Evolutionary conservation across 2,797 vertebrate species (phyloP).

Genomic region (Karalla daura): DNA sequence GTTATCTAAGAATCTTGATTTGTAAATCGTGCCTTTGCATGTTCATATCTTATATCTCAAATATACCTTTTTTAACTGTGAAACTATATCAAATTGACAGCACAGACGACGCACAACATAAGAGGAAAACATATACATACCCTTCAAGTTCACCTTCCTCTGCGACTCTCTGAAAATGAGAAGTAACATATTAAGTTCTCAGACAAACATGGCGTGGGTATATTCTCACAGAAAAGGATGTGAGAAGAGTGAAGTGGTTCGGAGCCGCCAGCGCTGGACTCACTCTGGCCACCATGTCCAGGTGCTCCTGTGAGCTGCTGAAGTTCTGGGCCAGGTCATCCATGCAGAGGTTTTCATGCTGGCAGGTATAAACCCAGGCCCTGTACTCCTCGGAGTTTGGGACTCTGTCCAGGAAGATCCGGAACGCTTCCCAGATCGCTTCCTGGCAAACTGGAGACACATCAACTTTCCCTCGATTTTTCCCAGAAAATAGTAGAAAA

Average conservation of each 20-base stretch:
- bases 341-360: constrained; percentile 91
- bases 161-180: constrained; percentile 74
- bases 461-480: not conserved
- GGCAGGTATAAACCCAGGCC: constrained; percentile 91
- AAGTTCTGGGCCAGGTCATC: constrained; percentile 94
- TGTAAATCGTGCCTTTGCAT: not conserved
- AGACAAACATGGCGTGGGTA: not conserved
- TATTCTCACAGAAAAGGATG: not conserved
- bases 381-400: constrained; percentile 92
- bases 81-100: not conserved
- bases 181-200: not conserved
- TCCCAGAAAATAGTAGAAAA: not conserved
- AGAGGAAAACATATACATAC: constrained; percentile 60
- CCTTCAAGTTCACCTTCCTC: constrained; percentile 68
- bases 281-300: constrained; percentile 90
- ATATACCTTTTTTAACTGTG: not conserved
- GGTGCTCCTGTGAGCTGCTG: constrained; percentile 92
- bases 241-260: not conserved
- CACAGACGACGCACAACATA: not conserved
- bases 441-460: constrained; percentile 92
- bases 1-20: not conserved
- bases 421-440: constrained; percentile 95
- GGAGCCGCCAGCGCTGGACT: constrained; percentile 45
- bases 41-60: not conserved
- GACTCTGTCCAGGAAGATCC: constrained; percentile 93